phyloP scores from a whole-genome alignment of 2,888 invertebrate genomes.

The Achlya flavicornis region DNA sequence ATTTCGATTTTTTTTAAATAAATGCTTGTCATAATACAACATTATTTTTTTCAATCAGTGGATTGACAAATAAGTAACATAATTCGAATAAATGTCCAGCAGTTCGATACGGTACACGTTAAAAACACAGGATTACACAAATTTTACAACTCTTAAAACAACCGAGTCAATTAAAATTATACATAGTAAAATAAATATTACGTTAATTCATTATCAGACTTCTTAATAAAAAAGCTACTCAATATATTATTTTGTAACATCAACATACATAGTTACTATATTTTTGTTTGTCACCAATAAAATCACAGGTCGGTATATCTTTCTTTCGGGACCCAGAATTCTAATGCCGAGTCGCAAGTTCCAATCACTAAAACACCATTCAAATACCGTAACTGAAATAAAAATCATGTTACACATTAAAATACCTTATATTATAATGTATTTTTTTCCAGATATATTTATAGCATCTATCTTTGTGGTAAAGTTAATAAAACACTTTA shows the following conservation, averaged over 20 bases:
- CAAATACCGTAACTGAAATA: slow-evolving; percentile 76
- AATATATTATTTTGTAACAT: slow-evolving; percentile 10
- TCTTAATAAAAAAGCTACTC: slow-evolving; percentile 6
- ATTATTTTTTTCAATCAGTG: neutral
- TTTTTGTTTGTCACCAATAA: neutral
- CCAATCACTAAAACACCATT: slow-evolving; percentile 76
- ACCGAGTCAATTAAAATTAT: neutral
- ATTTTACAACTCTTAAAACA: slow-evolving; percentile 8
- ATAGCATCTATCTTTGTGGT: no score
- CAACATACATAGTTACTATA: neutral
- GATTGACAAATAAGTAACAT: neutral
- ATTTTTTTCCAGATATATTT: no score
- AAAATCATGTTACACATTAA: slow-evolving; percentile 12
- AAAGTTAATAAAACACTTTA: no score
- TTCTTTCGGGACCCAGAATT: slow-evolving; percentile 76
- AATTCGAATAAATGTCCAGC: neutral
- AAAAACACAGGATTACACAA: neutral
- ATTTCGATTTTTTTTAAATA: no score
- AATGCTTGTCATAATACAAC: no score
- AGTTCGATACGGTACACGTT: neutral
- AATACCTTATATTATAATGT: no score
- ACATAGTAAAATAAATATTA: neutral
- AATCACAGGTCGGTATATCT: slow-evolving; percentile 37
- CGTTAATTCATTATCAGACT: slow-evolving; percentile 6
- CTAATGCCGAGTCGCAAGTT: slow-evolving; percentile 78